phyloP scores from a whole-genome alignment of 2,113 vertebrate species.

The Excalfactoria chinensis region DNA sequence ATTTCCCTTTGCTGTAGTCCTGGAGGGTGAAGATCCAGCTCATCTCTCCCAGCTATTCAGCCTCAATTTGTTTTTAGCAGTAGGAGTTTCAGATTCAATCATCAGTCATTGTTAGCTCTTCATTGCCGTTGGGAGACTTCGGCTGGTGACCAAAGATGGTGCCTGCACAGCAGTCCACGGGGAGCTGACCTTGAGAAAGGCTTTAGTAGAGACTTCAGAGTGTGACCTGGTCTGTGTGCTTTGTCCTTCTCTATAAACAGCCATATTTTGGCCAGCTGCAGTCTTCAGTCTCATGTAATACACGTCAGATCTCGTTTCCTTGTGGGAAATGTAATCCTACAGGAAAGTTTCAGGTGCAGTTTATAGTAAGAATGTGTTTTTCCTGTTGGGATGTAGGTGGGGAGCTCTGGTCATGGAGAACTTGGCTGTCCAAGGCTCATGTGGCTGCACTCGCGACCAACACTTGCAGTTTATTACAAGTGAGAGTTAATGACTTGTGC shows the following conservation, averaged over 20 bases:
- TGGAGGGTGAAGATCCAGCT: background rate
- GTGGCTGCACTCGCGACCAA: background rate
- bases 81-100: background rate
- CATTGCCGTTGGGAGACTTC: background rate
- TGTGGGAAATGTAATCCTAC: background rate
- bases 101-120: background rate
- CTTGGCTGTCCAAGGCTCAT: background rate
- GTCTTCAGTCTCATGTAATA: background rate
- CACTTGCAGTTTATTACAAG: background rate
- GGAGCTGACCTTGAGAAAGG: background rate
- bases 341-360: background rate
- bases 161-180: background rate
- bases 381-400: background rate
- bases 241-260: background rate
- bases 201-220: background rate
- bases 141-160: background rate
- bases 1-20: background rate
- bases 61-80: background rate
- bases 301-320: background rate
- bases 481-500: background rate
- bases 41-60: background rate
- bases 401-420: background rate
- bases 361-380: background rate
- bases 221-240: accelerated
- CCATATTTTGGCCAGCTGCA: background rate